Percentiles rank a stretch among this genome's conserved stretches.
phyloP scores from a whole-genome alignment of 2,888 invertebrate genomes.

The Drosophila koepferae region DNA sequence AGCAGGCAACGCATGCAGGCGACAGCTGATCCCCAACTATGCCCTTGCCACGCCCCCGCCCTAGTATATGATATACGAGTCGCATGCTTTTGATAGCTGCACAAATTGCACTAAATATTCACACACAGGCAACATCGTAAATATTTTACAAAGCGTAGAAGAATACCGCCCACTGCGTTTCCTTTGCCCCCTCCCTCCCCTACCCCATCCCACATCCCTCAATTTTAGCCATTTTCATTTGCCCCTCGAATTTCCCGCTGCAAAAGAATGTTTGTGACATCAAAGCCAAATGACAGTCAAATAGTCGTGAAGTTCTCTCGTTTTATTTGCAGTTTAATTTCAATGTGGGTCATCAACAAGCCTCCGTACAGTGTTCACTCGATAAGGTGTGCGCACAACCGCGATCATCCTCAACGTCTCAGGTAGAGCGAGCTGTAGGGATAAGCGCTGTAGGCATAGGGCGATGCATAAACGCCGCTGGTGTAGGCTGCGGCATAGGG shows the following conservation, averaged over 20 bases:
- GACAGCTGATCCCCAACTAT: constrained; percentile 48
- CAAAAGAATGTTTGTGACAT: constrained; percentile 5
- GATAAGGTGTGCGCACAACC: neutral
- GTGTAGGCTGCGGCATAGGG: constrained; percentile 76
- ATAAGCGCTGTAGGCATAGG: constrained; percentile 78
- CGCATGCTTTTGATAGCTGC: constrained; percentile 68
- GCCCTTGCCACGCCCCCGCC: neutral
- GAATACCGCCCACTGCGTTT: neutral
- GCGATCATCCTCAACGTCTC: constrained; percentile 56
- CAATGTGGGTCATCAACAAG: constrained; percentile 47
- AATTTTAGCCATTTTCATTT: neutral
- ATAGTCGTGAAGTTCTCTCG: constrained; percentile 39
- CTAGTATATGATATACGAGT: constrained; percentile 50
- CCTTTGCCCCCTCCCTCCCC: neutral
- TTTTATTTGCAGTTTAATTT: constrained; percentile 42
- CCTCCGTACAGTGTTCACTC: constrained; percentile 47
- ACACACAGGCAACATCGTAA: constrained; percentile 53
- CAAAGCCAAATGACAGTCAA: constrained; percentile 37
- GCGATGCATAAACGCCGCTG: constrained; percentile 73
- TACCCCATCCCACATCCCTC: too few species aligned
- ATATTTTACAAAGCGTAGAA: constrained; percentile 49
- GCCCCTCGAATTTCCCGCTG: constrained; percentile 6
- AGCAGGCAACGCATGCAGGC: constrained; percentile 57
- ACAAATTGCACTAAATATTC: constrained; percentile 66
- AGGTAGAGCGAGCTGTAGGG: constrained; percentile 74